A percentile compares a stretch with the other conserved stretches of the same genome.
These are phyloP conservation scores for Asteroscopus sphinx DNA, from an alignment of 2,888 invertebrate species.

Conservation along the genomic window DNA sequence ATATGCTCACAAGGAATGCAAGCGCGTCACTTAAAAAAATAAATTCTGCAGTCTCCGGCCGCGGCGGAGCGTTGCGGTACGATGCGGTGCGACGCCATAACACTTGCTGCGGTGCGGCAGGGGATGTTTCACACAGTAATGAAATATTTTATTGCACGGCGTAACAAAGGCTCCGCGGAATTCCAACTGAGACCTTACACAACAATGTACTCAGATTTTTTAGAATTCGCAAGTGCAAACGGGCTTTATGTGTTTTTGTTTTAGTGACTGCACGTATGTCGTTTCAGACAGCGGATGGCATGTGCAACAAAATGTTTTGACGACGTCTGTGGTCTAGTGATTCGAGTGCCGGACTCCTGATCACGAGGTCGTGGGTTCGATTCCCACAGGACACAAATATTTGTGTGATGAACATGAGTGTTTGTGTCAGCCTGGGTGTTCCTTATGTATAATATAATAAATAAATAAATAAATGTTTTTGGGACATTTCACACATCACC, in stretches of 20 bases:
- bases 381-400: too few relatives aligned
- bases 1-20: conserved; percentile 52
- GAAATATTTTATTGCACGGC: conserved; percentile 84
- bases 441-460: too few relatives aligned
- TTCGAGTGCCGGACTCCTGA: too few relatives aligned
- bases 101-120: conserved; percentile 32
- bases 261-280: conserved; percentile 53
- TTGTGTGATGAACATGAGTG: too few relatives aligned
- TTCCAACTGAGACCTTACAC: conserved; percentile 73
- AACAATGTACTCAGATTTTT: conserved; percentile 84
- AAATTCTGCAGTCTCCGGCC: conserved; percentile 36
- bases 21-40: conserved; percentile 44
- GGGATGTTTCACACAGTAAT: conserved; percentile 80
- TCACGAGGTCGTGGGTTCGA: too few relatives aligned
- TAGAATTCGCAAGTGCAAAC: conserved; percentile 76
- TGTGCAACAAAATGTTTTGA: conserved; percentile 22
- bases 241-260: conserved; percentile 67
- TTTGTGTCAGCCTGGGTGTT: too few relatives aligned
- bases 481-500: too few relatives aligned
- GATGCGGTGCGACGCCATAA: conserved; percentile 14
- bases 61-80: conserved; percentile 23
- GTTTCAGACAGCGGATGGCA: conserved; percentile 23
- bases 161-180: conserved; percentile 74
- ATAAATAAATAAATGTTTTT: too few relatives aligned
- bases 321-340: too few relatives aligned